Conservation (phyloP, 2,797 vertebrate species). For the Salarias fasciatus region DNA sequence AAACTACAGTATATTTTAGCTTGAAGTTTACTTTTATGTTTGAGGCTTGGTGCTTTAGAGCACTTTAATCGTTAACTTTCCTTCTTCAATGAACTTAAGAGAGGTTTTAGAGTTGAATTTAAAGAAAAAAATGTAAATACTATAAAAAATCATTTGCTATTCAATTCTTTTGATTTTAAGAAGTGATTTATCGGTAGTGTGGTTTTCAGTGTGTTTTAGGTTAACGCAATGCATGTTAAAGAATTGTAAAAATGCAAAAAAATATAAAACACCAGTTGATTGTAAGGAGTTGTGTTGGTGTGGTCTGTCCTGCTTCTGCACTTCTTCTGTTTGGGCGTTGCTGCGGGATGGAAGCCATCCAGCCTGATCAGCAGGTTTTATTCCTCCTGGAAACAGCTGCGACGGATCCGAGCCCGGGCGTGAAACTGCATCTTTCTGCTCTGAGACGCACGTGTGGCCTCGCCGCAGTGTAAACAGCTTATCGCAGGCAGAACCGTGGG, state of each 20-base stretch:
- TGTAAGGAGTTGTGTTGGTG: constrained; percentile 66
- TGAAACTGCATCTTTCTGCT: too few species aligned
- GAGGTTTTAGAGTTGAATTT: constrained; percentile 69
- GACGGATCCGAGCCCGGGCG: background rate
- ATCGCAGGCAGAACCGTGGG: too few species aligned
- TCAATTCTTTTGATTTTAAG: constrained; percentile 70
- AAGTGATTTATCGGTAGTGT: constrained; percentile 73
- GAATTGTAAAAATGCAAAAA: constrained; percentile 89
- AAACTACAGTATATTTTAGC: constrained; percentile 68
- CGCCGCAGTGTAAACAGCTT: too few species aligned
- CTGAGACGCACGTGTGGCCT: too few species aligned
- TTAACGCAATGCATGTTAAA: constrained; percentile 83
- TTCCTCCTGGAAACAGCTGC: background rate
- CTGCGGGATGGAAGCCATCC: background rate
- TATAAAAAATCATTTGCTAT: constrained; percentile 81
- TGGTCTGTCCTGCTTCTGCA: constrained; percentile 39
- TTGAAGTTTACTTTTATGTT: constrained; percentile 70
- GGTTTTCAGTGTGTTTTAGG: constrained; percentile 80
- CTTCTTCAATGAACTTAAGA: constrained; percentile 59
- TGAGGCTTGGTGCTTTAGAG: constrained; percentile 74
- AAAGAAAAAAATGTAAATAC: constrained; percentile 77
- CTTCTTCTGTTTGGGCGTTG: accelerated
- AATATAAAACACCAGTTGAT: constrained; percentile 82
- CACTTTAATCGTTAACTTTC: constrained; percentile 68
- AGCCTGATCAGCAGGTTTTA: constrained; percentile 37